Base-by-base conservation (phyloP, 2,888 invertebrate genomes). In the Nyleta sp. region DNA sequence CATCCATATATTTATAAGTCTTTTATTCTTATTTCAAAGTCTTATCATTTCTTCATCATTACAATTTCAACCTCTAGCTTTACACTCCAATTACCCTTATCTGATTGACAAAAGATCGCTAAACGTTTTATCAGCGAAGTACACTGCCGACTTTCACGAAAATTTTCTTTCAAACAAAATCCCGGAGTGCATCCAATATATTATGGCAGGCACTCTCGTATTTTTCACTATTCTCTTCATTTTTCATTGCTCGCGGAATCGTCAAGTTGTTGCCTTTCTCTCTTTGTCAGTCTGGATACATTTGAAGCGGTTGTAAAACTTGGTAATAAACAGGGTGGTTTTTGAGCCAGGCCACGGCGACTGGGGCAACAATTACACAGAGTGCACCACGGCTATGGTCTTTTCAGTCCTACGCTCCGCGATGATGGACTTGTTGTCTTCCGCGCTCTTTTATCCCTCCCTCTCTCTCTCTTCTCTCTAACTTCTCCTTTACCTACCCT, bases 351-450 rank as follows among this genome's bases (percentile, higher is more conserved):
- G 84, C 85, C 86, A 84, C 84, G 84, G 84, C 84, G 84, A 84
- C 85, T 85, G 84, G 84, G 85, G 86, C 83, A 79, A 86, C 85
- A 87, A 87, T 87, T 86, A 86, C 81, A 84, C 83, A 85, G 84
- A 86, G 87, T 86, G 89, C 89, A 86, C 82, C 62, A 82, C 83
- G 80, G 84, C 77, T 64, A 53, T 67, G 83, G 85, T 84, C 86
- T 85, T 86, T 87, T 87, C 84, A 85, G 85, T 81, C 57, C 79
- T 70, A 68, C 64, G 67, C 74, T 77, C 68, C 78, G 81, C 83
- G 85, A 84, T 86, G 85, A 85, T 85, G 87, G 85, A 85, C 85
- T 83, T 85, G 85, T 87, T 85, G 85, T 85, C 84, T 85, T 83
- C 80, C 65, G 73, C 71, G 78, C 85, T 84, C 84, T 83, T 77